These are phyloP conservation scores for Atta cephalotes DNA, from an alignment of 1,140 invertebrate species.

Conservation along the genomic window DNA sequence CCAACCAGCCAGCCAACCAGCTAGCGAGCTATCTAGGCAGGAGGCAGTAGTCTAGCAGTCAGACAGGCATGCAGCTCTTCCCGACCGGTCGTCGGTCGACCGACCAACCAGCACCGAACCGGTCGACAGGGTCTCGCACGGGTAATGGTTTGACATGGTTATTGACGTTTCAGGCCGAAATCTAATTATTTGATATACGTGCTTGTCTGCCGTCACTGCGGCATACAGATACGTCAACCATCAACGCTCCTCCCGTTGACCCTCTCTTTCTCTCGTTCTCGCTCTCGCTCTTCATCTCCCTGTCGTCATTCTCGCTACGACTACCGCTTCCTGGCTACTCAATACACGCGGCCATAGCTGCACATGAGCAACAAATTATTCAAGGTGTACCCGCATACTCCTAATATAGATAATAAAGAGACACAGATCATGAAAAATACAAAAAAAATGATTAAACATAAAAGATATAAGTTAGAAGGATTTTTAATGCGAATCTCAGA, in stretches of 20 bases:
- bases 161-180: slow-evolving; percentile 85
- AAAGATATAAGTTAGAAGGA: not conserved
- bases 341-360: slow-evolving; percentile 1
- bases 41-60: slow-evolving; percentile 61
- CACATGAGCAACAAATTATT: slow-evolving; percentile 39
- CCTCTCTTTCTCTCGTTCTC: slow-evolving; percentile 43
- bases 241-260: slow-evolving; percentile 66
- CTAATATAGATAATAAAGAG: not conserved
- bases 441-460: not conserved
- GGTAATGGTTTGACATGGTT: slow-evolving; percentile 86
- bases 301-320: not conserved
- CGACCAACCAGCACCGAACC: slow-evolving; percentile 76
- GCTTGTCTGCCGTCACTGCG: slow-evolving; percentile 77
- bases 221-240: slow-evolving; percentile 77
- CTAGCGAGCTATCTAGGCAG: slow-evolving; percentile 55
- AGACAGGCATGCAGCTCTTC: slow-evolving; percentile 69
- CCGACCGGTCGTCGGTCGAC: slow-evolving; percentile 52
- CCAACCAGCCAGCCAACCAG: slow-evolving; percentile 56
- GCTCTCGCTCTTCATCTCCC: not conserved
- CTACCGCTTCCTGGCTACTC: slow-evolving; percentile 28
- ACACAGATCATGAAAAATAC: not conserved
- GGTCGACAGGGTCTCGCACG: slow-evolving; percentile 79
- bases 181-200: slow-evolving; percentile 86
- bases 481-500: not conserved
- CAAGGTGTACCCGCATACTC: not conserved